Conservation (phyloP, 2,113 vertebrate species). For the Brienomyrus longianalis region DNA sequence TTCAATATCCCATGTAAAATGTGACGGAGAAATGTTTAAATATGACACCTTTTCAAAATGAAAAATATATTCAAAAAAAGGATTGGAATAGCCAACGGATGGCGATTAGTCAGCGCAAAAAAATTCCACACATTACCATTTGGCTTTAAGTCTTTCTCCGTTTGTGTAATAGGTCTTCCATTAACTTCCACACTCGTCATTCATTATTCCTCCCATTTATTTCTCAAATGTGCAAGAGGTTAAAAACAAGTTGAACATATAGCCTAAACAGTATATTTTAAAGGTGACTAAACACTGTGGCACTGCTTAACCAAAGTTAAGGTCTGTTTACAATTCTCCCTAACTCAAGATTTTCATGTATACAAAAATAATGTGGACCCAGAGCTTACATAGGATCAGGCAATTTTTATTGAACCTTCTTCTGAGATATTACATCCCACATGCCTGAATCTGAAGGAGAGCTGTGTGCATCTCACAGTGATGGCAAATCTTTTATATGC, state of each 20-base stretch:
- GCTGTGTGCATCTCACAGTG: background rate
- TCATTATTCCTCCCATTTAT: background rate
- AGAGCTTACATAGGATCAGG: background rate
- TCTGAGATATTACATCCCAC: background rate
- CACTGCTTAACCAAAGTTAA: background rate
- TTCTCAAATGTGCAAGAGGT: background rate
- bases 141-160: background rate
- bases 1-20: background rate
- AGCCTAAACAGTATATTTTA: slow-evolving; percentile 1
- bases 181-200: background rate
- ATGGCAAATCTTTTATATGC: background rate
- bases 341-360: background rate
- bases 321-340: background rate
- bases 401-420: background rate
- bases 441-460: background rate
- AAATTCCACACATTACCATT: background rate
- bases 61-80: background rate
- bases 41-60: background rate
- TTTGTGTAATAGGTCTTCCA: background rate
- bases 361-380: background rate
- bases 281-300: background rate
- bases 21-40: background rate
- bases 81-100: background rate
- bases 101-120: background rate
- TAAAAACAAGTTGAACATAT: background rate